phyloP scores from a whole-genome alignment of 2,113 vertebrate genomes.

The Alethe castanea region DNA sequence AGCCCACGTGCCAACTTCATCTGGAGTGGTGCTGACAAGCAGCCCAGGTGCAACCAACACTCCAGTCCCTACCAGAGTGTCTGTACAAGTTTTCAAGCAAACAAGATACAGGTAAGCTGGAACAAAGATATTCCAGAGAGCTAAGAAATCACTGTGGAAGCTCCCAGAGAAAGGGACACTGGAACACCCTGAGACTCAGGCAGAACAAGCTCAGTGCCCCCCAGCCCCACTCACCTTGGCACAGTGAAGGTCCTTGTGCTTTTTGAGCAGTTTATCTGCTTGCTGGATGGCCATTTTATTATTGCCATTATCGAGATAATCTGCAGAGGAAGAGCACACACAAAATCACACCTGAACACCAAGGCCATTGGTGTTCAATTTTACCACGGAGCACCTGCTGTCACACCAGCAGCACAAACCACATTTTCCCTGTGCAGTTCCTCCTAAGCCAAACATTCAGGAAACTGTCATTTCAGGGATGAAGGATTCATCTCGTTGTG shows the following conservation, averaged over 20 bases:
- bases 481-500: background rate
- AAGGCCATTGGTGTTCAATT: background rate
- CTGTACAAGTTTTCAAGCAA: background rate
- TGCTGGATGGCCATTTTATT: slow-evolving; percentile 99
- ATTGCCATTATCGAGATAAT: slow-evolving; percentile 99
- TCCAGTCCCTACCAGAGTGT: background rate
- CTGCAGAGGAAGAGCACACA: slow-evolving; percentile 63
- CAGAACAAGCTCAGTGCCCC: background rate
- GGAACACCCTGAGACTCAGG: background rate
- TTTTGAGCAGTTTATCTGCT: slow-evolving; percentile 96
- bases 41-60: background rate
- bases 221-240: slow-evolving; percentile 84
- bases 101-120: background rate
- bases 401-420: background rate
- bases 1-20: background rate
- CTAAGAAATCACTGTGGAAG: background rate
- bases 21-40: background rate
- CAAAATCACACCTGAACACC: background rate
- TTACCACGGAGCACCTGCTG: background rate
- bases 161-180: background rate
- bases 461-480: background rate
- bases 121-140: background rate
- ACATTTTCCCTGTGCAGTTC: background rate
- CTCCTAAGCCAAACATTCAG: background rate
- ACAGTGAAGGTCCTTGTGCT: slow-evolving; percentile 98